A percentile compares a stretch with the other conserved stretches of the same genome.
Evolutionary conservation across 2,113 vertebrate genomes (phyloP).

Genomic region (Neodontobutis hainanensis): DNA sequence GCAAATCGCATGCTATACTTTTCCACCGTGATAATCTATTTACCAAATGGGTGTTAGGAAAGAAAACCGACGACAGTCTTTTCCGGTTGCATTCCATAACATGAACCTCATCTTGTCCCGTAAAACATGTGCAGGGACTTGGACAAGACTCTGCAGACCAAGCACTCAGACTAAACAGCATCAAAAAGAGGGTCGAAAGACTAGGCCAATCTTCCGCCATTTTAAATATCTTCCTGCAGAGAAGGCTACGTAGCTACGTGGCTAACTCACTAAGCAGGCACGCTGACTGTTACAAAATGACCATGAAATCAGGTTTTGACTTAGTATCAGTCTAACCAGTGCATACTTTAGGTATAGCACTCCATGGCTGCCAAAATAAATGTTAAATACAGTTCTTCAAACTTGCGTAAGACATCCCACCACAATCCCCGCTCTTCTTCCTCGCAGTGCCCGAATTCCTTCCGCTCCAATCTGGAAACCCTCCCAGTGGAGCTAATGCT

Average conservation of each 20-base stretch:
- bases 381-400: constrained; percentile 31
- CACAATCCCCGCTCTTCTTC: constrained; percentile 50
- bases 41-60: too few relatives aligned
- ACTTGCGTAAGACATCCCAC: constrained; percentile 59
- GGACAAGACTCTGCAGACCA: constrained; percentile 76
- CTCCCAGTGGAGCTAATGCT: constrained; percentile 36
- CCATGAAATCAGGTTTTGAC: constrained; percentile 2
- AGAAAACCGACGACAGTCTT: constrained; percentile 64
- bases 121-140: constrained; percentile 79
- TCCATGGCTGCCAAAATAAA: not conserved
- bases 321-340: constrained; percentile 7
- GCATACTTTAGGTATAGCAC: constrained; percentile 1
- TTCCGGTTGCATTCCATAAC: constrained; percentile 87
- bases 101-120: constrained; percentile 42
- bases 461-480: constrained; percentile 57
- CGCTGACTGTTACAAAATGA: constrained; percentile 17
- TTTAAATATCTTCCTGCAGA: constrained; percentile 72
- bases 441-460: constrained; percentile 59
- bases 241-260: constrained; percentile 63
- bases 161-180: constrained; percentile 56
- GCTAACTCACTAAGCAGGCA: constrained; percentile 58
- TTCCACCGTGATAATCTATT: too few relatives aligned
- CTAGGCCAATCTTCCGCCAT: constrained; percentile 80
- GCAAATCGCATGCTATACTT: too few relatives aligned
- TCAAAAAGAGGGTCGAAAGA: constrained; percentile 65